These are phyloP conservation scores for Rousettus leschenaultii DNA, from an alignment of 2,113 vertebrate genomes.

Conservation along the genomic window DNA sequence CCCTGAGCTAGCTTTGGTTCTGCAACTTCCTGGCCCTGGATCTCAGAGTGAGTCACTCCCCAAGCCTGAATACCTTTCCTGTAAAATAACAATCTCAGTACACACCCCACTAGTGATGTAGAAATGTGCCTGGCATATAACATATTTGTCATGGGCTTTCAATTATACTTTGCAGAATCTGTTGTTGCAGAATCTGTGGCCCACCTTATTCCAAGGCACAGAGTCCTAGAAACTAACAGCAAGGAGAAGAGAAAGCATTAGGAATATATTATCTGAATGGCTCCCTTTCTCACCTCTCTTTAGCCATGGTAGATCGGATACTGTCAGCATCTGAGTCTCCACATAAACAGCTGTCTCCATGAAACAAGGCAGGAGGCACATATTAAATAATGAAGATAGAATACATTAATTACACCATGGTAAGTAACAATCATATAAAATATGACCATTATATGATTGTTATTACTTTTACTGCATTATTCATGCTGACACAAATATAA, in stretches of 20 bases:
- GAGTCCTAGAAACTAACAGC: background rate
- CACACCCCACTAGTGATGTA: background rate
- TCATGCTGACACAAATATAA: slow-evolving; percentile 71
- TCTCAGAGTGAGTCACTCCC: background rate
- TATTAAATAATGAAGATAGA: slow-evolving; percentile 65
- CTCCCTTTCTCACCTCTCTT: slow-evolving; percentile 38
- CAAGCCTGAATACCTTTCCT: background rate
- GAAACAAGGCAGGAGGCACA: slow-evolving; percentile 54
- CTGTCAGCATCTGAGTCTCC: slow-evolving; percentile 48
- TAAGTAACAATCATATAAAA: slow-evolving; percentile 73
- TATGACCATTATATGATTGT: slow-evolving; percentile 66
- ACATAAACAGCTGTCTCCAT: slow-evolving; percentile 52
- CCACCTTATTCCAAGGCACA: background rate
- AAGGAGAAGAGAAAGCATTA: background rate
- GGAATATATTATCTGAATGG: background rate
- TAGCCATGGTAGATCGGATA: background rate
- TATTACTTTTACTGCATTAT: slow-evolving; percentile 71
- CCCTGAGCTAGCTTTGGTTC: background rate
- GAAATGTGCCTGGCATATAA: background rate
- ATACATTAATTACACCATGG: slow-evolving; percentile 63
- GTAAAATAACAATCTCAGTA: background rate
- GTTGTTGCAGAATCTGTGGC: background rate
- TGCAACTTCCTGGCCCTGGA: background rate
- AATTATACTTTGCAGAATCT: background rate
- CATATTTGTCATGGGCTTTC: background rate